Conservation (phyloP, 2,797 vertebrate genomes). For the Sebastiscus tertius region DNA sequence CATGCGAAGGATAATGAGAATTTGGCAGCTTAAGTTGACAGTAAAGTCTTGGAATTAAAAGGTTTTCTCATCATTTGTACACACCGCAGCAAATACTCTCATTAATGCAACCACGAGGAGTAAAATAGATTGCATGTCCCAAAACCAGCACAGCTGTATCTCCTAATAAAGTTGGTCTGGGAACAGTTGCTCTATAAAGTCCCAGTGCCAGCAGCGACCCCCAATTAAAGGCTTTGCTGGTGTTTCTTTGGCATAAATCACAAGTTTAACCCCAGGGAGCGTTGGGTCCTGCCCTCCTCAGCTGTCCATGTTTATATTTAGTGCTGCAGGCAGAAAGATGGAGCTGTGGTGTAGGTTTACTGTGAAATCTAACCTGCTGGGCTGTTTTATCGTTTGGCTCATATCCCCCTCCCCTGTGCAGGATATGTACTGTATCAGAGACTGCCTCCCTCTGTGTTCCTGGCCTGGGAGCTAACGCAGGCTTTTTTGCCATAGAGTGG, state of each 20-base stretch:
- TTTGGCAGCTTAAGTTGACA: neutral
- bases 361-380: constrained; percentile 60
- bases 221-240: constrained; percentile 67
- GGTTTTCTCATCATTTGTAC: neutral
- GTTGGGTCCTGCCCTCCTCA: constrained; percentile 64
- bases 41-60: neutral
- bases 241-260: constrained; percentile 73
- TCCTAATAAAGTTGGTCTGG: constrained; percentile 39
- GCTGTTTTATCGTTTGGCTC: constrained; percentile 37
- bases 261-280: constrained; percentile 63
- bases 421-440: constrained; percentile 14
- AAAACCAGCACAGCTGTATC: constrained; percentile 27
- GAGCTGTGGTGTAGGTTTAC: constrained; percentile 62
- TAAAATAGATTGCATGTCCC: neutral
- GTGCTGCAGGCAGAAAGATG: constrained; percentile 56
- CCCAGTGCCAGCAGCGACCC: constrained; percentile 36
- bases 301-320: constrained; percentile 83
- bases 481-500: constrained; percentile 20
- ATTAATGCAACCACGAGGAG: neutral
- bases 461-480: neutral
- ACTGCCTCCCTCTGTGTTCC: constrained; percentile 3
- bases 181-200: constrained; percentile 61
- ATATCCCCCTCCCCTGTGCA: constrained; percentile 10
- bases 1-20: neutral
- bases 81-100: neutral